phyloP scores from a whole-genome alignment of 2,113 vertebrate species.

The Myocastor coypus region DNA sequence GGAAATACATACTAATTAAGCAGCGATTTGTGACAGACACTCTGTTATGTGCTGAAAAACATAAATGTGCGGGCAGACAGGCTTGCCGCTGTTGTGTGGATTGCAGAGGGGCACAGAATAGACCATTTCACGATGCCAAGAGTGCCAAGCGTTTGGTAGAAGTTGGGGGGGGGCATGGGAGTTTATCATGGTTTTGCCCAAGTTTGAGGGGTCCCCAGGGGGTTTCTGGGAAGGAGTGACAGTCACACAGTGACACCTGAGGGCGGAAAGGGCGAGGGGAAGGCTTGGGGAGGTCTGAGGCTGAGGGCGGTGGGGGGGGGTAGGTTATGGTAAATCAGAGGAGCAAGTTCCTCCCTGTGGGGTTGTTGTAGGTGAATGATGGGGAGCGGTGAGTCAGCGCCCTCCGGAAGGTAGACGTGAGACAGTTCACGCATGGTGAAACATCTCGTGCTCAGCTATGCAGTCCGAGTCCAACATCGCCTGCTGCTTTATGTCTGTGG shows the following conservation, averaged over 20 bases:
- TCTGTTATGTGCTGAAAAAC: neutral
- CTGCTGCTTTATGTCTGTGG: neutral
- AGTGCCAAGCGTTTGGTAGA: neutral
- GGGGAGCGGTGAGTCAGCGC: neutral
- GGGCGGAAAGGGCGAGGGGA: neutral
- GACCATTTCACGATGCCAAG: neutral
- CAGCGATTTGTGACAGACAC: neutral
- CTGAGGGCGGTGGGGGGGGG: accelerated
- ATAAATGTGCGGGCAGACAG: neutral
- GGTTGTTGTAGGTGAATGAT: no score
- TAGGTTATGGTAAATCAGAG: neutral
- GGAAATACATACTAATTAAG: constrained; percentile 4
- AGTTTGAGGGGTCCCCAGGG: neutral
- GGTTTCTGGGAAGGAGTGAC: neutral
- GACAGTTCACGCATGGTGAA: accelerated
- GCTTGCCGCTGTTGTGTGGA: neutral
- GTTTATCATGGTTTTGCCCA: neutral
- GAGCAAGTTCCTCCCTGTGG: neutral
- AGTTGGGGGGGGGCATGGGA: neutral
- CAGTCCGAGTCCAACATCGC: neutral
- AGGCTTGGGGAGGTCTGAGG: neutral
- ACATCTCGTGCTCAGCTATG: accelerated
- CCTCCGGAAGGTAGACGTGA: accelerated
- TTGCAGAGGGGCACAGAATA: accelerated
- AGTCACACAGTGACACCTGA: neutral